These are phyloP conservation scores for Auanema freiburgensis DNA, from an alignment of 2,888 invertebrate species.

Conservation along the genomic window DNA sequence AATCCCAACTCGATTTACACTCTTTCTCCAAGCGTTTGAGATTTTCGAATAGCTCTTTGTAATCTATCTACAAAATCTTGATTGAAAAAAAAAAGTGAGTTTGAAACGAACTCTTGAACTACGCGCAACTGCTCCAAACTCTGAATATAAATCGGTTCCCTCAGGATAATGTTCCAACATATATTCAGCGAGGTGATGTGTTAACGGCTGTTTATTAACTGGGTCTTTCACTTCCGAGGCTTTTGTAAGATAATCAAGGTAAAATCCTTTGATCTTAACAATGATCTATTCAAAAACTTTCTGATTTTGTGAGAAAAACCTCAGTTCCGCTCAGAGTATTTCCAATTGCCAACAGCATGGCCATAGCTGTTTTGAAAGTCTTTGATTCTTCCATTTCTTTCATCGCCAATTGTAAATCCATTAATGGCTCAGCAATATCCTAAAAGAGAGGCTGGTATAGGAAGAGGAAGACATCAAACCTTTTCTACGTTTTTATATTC, in stretches of 20 bases:
- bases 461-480: constrained; percentile 68
- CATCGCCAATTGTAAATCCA: constrained; percentile 96
- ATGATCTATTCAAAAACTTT: neutral
- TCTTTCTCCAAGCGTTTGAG: constrained; percentile 86
- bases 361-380: constrained; percentile 91
- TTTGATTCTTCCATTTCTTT: constrained; percentile 85
- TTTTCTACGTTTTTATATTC: constrained; percentile 95
- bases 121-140: constrained; percentile 69
- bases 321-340: constrained; percentile 89
- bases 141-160: constrained; percentile 93
- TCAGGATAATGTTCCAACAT: constrained; percentile 94
- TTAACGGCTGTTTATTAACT: constrained; percentile 94
- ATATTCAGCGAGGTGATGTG: constrained; percentile 95
- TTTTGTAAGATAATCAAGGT: constrained; percentile 93
- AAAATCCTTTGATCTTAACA: constrained; percentile 85
- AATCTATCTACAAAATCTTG: constrained; percentile 76
- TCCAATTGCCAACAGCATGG: constrained; percentile 89
- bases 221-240: constrained; percentile 76
- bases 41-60: constrained; percentile 84
- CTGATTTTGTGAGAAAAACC: constrained; percentile 58
- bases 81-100: neutral
- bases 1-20: constrained; percentile 74
- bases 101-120: constrained; percentile 72
- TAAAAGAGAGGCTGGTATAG: constrained; percentile 65
- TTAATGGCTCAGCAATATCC: constrained; percentile 97